These are phyloP conservation scores for Bombyx mandarina DNA, from an alignment of 1,140 invertebrate species.

Conservation along the genomic window DNA sequence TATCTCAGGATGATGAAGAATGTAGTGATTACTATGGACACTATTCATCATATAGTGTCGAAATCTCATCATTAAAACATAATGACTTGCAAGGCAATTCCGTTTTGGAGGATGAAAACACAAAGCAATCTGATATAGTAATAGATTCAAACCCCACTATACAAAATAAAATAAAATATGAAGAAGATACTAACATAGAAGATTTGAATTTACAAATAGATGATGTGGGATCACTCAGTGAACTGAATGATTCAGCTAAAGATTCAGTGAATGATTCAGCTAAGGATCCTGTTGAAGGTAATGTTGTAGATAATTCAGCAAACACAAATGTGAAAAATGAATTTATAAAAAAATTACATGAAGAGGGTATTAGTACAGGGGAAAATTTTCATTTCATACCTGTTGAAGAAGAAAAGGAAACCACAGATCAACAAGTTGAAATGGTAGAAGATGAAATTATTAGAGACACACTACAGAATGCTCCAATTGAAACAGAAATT, in stretches of 20 bases:
- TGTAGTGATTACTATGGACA: slow-evolving; percentile 39
- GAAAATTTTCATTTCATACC: slow-evolving; percentile 13
- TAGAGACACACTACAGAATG: slow-evolving; percentile 8
- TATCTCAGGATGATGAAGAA: slow-evolving; percentile 54
- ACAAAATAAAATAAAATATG: slow-evolving; percentile 29
- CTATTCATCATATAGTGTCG: slow-evolving; percentile 27
- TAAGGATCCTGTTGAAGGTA: no score
- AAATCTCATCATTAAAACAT: slow-evolving; percentile 7
- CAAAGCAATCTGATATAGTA: no score
- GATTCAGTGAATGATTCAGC: no score
- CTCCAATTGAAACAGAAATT: neutral
- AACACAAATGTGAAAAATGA: slow-evolving; percentile 12
- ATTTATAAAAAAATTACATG: neutral
- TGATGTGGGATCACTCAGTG: slow-evolving; percentile 7
- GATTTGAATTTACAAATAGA: slow-evolving; percentile 63
- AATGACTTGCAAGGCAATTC: neutral
- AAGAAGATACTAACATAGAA: slow-evolving; percentile 56
- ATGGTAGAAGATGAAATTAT: slow-evolving; percentile 11
- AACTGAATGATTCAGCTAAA: no score
- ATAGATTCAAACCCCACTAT: no score
- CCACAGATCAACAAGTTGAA: neutral
- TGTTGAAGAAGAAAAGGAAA: neutral
- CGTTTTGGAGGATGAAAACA: neutral
- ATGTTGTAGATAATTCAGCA: slow-evolving; percentile 9
- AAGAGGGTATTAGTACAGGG: slow-evolving; percentile 11